A percentile compares a stretch with the other conserved stretches of the same genome.
Evolutionary conservation across 2,888 invertebrate genomes (phyloP).

Genomic region (Pandemis heparana): DNA sequence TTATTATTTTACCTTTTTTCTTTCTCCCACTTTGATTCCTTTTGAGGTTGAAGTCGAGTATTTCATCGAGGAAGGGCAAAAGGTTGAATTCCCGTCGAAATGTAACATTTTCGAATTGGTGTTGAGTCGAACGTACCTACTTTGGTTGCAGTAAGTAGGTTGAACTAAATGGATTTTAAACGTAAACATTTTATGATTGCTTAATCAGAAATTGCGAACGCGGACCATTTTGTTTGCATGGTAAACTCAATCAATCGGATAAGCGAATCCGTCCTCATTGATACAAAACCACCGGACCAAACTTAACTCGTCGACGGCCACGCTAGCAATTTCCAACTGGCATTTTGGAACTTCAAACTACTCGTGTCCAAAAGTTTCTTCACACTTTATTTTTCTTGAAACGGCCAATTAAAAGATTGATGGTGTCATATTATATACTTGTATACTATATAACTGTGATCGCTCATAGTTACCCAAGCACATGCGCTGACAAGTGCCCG

Average conservation of each 20-base stretch:
- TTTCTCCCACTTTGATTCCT: slow-evolving; percentile 9
- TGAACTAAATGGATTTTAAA: slow-evolving; percentile 4
- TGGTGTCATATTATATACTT: neutral
- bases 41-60: slow-evolving; percentile 23
- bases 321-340: neutral
- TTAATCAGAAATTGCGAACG: slow-evolving; percentile 5
- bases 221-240: slow-evolving; percentile 19
- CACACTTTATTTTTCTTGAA: neutral
- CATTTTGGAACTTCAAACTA: neutral
- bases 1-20: slow-evolving; percentile 24
- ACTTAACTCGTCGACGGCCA: slow-evolving; percentile 11
- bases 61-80: slow-evolving; percentile 21
- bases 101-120: slow-evolving; percentile 2
- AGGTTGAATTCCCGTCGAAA: slow-evolving; percentile 11
- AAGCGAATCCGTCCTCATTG: slow-evolving; percentile 24
- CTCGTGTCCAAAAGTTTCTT: neutral
- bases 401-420: neutral
- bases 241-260: slow-evolving; percentile 33
- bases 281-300: slow-evolving; percentile 16
- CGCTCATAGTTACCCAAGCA: slow-evolving; percentile 17
- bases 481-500: neutral
- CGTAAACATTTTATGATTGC: slow-evolving; percentile 1
- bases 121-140: too few relatives aligned
- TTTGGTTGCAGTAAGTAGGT: neutral
- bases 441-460: slow-evolving; percentile 3